Evolutionary conservation across 2,888 invertebrate species (phyloP).

Genomic region (Drosophila neoperkinsi): DNA sequence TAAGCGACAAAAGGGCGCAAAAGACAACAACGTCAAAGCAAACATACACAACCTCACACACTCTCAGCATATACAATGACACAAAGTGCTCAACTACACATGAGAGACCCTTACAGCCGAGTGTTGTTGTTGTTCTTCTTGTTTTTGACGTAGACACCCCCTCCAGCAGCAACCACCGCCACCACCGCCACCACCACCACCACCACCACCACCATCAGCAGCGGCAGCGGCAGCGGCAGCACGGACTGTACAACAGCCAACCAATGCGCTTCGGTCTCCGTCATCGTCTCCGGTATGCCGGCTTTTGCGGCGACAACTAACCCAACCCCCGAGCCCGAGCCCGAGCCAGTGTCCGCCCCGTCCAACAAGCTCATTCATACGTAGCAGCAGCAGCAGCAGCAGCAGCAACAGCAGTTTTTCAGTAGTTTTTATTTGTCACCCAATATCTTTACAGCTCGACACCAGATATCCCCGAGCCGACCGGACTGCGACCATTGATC

Average conservation of each 20-base stretch:
- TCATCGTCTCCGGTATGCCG: conserved; percentile 59
- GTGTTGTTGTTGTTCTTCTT: conserved; percentile 14
- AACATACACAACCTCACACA: conserved; percentile 39
- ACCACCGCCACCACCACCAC: conserved; percentile 26
- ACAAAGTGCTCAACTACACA: conserved; percentile 55
- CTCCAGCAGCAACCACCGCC: conserved; percentile 44
- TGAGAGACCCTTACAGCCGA: conserved; percentile 68
- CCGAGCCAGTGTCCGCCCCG: conserved; percentile 27
- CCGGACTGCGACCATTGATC: conserved; percentile 66
- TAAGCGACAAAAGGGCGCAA: conserved; percentile 76
- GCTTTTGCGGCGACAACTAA: conserved; percentile 68
- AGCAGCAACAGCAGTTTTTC: conserved; percentile 54
- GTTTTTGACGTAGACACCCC: conserved; percentile 33
- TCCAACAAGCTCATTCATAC: conserved; percentile 72
- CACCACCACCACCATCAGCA: conserved; percentile 32
- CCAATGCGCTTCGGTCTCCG: conserved; percentile 68
- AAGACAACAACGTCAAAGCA: conserved; percentile 67
- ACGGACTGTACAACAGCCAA: conserved; percentile 53
- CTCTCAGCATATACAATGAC: conserved; percentile 56
- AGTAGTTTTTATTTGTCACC: conserved; percentile 84
- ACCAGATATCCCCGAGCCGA: conserved; percentile 71
- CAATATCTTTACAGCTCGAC: conserved; percentile 83
- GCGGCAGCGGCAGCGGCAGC: conserved; percentile 24
- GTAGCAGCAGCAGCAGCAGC: conserved; percentile 56
- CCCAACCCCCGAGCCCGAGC: conserved; percentile 42